Evolutionary conservation across 2,888 invertebrate genomes (phyloP).

Genomic region (Cantharis rufa): DNA sequence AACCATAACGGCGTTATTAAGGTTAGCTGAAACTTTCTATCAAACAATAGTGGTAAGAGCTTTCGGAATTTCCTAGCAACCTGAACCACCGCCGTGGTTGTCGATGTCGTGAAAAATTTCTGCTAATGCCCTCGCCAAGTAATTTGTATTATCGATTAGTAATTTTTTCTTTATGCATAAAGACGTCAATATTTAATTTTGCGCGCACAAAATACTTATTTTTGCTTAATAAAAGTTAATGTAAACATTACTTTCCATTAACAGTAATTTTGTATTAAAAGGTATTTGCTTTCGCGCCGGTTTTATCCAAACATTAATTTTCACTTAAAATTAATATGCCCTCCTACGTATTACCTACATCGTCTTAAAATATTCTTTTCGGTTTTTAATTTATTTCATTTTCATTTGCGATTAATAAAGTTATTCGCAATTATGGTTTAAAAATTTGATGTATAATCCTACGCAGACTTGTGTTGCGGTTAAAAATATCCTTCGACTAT

Average conservation of each 20-base stretch:
- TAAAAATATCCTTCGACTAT: neutral
- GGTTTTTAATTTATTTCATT: neutral
- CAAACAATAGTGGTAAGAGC: slow-evolving; percentile 24
- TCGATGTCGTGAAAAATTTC: slow-evolving; percentile 3
- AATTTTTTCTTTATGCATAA: neutral
- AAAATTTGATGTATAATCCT: too few relatives aligned
- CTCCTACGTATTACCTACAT: neutral
- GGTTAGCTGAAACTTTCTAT: slow-evolving; percentile 27
- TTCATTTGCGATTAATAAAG: neutral
- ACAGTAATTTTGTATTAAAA: slow-evolving; percentile 16
- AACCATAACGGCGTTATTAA: slow-evolving; percentile 30
- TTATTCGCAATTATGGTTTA: neutral
- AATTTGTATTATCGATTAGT: slow-evolving; percentile 18
- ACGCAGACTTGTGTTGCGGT: neutral
- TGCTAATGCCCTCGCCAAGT: slow-evolving; percentile 1
- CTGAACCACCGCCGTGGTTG: slow-evolving; percentile 1
- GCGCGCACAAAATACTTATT: slow-evolving; percentile 5
- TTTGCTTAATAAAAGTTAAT: slow-evolving; percentile 14
- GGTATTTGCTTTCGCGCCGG: slow-evolving; percentile 21
- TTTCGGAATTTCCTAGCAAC: slow-evolving; percentile 8
- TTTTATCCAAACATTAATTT: slow-evolving; percentile 19
- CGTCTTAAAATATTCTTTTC: neutral
- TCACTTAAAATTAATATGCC: slow-evolving; percentile 17
- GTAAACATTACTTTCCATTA: slow-evolving; percentile 23
- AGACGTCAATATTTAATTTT: neutral